Evolutionary conservation across 2,888 invertebrate genomes (phyloP), one percentile per base, ranked within the genome.

Genomic region (Leptogaster cylindrica): DNA sequence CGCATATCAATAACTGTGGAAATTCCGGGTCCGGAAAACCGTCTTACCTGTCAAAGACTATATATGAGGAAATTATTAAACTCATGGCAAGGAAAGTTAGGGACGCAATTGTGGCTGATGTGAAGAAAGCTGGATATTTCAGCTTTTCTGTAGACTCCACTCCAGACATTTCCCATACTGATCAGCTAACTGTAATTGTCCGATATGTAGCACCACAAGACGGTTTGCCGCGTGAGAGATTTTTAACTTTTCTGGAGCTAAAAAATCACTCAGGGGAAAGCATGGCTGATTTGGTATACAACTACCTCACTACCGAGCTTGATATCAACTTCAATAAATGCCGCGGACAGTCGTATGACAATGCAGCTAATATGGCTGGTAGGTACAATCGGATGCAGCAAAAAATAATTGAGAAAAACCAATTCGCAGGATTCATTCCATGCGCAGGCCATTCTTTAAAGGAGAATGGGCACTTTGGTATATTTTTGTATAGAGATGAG

Each of bases 361-460:
- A 66, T 70, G 76, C 73, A 36, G 70, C 73, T 46, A 76, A 76
- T 71, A 76, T 75, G 75, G 70, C 74, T 48, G 72, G 76, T 67
- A 71, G 68, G 48, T 70, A 76, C 71, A 74, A 71, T 69, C 74
- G 75, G 67, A 71, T 76, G 36, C 75, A 76, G 73, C 65, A 74
- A 69, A 73, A 73, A 65, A 73, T 75, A 36, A n/a, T n/a, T n/a
- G n/a, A n/a, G n/a, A n/a, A n/a, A n/a, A n/a, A n/a, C n/a, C n/a
- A n/a, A n/a, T n/a, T n/a, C n/a, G n/a, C n/a, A n/a, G n/a, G n/a
- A n/a, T n/a, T n/a, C n/a, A n/a, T n/a, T n/a, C n/a, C n/a, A n/a
- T n/a, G n/a, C n/a, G n/a, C n/a, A n/a, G n/a, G n/a, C n/a, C n/a
- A n/a, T n/a, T n/a, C n/a, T n/a, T n/a, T n/a, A n/a, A n/a, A n/a